Evolutionary conservation across 2,888 invertebrate genomes (phyloP).

Genomic region (Slavum lentiscoides): DNA sequence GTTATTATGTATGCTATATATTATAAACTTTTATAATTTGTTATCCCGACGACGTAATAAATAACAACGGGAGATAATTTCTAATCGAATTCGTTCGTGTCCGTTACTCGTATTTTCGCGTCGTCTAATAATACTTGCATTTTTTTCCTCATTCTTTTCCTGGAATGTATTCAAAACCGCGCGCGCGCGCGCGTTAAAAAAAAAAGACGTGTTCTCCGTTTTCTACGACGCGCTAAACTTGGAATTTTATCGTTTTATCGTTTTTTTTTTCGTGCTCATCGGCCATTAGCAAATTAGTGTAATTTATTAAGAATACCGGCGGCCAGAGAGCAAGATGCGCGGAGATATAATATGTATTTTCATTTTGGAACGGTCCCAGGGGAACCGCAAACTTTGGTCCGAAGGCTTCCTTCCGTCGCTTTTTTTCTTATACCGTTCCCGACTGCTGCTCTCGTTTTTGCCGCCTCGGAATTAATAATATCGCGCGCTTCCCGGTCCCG

Average conservation of each 20-base stretch:
- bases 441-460: slow-evolving; percentile 37
- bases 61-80: neutral
- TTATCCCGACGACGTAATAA: neutral
- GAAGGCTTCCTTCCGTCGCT: slow-evolving; percentile 23
- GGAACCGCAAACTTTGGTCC: slow-evolving; percentile 49
- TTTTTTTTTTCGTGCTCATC: slow-evolving; percentile 5
- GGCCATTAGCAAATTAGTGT: slow-evolving; percentile 51
- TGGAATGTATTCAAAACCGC: slow-evolving; percentile 19
- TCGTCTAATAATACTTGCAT: neutral
- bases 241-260: slow-evolving; percentile 24
- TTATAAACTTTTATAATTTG: neutral
- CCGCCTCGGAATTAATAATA: slow-evolving; percentile 41
- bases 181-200: neutral
- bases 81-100: slow-evolving; percentile 14
- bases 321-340: slow-evolving; percentile 29
- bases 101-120: neutral
- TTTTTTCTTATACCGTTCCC: slow-evolving; percentile 33
- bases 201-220: neutral
- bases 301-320: slow-evolving; percentile 48
- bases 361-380: slow-evolving; percentile 52
- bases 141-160: neutral
- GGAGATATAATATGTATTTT: slow-evolving; percentile 37
- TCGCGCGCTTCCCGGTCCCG: slow-evolving; percentile 10
- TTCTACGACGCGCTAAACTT: slow-evolving; percentile 3
- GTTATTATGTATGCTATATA: neutral